phyloP scores from a whole-genome alignment of 2,888 invertebrate genomes.

The Phengaris alcon region DNA sequence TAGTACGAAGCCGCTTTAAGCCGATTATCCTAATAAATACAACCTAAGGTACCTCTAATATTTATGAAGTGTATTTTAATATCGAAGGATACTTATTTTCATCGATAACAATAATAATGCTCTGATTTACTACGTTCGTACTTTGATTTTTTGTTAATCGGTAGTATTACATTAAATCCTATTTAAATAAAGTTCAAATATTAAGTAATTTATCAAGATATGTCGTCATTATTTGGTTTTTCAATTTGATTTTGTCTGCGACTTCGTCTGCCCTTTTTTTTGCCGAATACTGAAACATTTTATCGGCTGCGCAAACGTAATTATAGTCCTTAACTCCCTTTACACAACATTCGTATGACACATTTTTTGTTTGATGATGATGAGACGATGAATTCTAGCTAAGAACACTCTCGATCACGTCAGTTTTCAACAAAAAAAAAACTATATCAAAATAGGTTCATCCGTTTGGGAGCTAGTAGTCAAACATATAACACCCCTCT shows the following conservation, averaged over 20 bases:
- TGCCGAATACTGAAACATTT: too few relatives aligned
- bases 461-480: too few relatives aligned
- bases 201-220: not conserved
- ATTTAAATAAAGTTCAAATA: not conserved
- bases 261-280: too few relatives aligned
- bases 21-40: conserved; percentile 71
- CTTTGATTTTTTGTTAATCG: conserved; percentile 32
- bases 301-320: too few relatives aligned
- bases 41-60: conserved; percentile 43
- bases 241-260: not conserved
- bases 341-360: too few relatives aligned
- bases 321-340: too few relatives aligned
- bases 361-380: too few relatives aligned
- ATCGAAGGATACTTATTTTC: conserved; percentile 28
- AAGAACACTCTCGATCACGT: too few relatives aligned
- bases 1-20: conserved; percentile 48
- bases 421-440: not conserved
- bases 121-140: conserved; percentile 38
- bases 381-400: too few relatives aligned
- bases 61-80: conserved; percentile 9
- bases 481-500: too few relatives aligned
- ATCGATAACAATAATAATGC: conserved; percentile 39
- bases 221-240: not conserved
- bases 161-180: not conserved
- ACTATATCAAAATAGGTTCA: too few relatives aligned